Percentiles rank a stretch among this genome's conserved stretches.
Evolutionary conservation across 2,113 vertebrate species (phyloP).

Genomic region (Dasyurus viverrinus): DNA sequence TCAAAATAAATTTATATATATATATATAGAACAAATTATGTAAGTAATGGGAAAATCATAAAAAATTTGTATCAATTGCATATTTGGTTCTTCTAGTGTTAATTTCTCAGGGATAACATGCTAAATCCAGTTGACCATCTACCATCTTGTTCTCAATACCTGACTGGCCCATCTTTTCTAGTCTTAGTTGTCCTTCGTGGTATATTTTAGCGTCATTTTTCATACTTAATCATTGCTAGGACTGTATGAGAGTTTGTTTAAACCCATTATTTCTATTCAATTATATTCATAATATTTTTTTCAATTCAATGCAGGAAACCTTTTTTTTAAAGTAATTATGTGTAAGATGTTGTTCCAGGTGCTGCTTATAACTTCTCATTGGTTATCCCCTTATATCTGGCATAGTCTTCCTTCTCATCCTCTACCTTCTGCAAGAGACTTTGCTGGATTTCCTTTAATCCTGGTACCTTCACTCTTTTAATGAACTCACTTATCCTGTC

Average conservation of each 20-base stretch:
- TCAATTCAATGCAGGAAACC: not conserved
- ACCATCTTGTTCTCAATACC: not conserved
- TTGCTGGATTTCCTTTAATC: not conserved
- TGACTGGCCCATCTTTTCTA: not conserved
- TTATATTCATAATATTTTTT: not conserved
- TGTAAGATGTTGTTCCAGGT: not conserved
- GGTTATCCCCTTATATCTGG: not conserved
- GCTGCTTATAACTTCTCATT: not conserved
- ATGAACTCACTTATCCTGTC: not conserved
- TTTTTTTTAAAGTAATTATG: not conserved
- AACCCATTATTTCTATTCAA: not conserved
- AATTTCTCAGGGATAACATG: not conserved
- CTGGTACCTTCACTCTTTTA: not conserved
- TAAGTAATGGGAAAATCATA: not conserved
- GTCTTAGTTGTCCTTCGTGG: not conserved
- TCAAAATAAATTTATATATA: not conserved
- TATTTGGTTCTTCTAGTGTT: not conserved
- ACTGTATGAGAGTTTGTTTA: not conserved
- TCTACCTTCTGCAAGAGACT: not conserved
- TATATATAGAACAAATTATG: not conserved
- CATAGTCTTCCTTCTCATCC: not conserved
- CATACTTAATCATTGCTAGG: not conserved
- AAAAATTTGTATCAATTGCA: not conserved
- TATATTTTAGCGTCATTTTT: not conserved
- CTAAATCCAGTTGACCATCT: not conserved